Evolutionary conservation across 2,113 vertebrate species (phyloP).

Genomic region (Elgaria multicarinata): DNA sequence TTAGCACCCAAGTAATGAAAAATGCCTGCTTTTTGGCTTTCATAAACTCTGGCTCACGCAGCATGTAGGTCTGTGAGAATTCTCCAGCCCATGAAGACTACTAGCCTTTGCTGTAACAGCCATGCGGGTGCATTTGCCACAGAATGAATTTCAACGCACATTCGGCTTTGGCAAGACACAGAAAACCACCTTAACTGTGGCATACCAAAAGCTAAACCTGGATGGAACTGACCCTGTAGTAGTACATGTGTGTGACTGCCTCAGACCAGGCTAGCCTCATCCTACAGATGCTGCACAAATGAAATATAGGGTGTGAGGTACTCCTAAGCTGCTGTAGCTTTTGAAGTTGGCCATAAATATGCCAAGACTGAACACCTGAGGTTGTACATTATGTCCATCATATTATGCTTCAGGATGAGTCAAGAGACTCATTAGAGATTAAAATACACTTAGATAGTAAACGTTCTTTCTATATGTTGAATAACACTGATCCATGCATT

Average conservation of each 20-base stretch:
- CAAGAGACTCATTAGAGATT: not conserved
- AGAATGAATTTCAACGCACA: not conserved
- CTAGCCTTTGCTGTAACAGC: not conserved
- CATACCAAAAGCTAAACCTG: not conserved
- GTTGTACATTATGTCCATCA: not conserved
- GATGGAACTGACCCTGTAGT: not conserved
- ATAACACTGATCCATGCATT: not conserved
- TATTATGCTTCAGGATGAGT: not conserved
- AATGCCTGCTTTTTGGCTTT: not conserved
- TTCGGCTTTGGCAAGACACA: not conserved
- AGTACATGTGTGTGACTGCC: not conserved
- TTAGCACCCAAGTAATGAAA: not conserved
- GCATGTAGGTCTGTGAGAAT: too few species aligned
- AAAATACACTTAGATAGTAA: not conserved
- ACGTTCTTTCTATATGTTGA: not conserved
- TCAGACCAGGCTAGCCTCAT: not conserved
- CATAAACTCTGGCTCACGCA: not conserved
- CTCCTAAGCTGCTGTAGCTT: not conserved
- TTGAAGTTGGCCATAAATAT: not conserved
- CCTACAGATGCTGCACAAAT: not conserved
- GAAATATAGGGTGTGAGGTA: not conserved
- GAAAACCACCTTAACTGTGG: not conserved
- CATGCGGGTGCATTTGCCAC: not conserved
- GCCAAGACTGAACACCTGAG: not conserved
- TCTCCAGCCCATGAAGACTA: not conserved